A percentile compares a stretch with the other conserved stretches of the same genome.
Evolutionary conservation across 2,888 invertebrate genomes (phyloP).

Genomic region (Netelia melanura): DNA sequence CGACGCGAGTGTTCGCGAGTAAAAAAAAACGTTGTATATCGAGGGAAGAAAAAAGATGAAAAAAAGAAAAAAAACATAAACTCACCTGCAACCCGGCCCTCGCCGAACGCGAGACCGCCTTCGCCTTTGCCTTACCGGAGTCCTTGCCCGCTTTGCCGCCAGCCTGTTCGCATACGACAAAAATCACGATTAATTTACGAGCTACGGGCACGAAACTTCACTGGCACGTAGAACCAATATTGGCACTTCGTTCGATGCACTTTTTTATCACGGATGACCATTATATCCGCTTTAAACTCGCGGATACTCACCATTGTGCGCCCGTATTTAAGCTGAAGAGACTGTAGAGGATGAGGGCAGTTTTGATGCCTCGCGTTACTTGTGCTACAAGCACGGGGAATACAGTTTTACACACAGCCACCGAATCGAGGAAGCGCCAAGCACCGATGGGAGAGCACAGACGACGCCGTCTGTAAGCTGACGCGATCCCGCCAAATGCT

Average conservation of each 20-base stretch:
- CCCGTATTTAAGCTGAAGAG: neutral
- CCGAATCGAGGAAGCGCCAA: constrained; percentile 55
- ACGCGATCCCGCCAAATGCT: constrained; percentile 83
- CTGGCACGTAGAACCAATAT: constrained; percentile 85
- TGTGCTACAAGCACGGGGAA: constrained; percentile 36
- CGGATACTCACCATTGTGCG: constrained; percentile 85
- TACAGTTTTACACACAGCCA: constrained; percentile 49
- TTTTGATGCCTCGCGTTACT: neutral
- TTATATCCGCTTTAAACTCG: constrained; percentile 81
- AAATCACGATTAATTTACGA: constrained; percentile 87
- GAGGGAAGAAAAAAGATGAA: neutral
- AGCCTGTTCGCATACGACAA: constrained; percentile 88
- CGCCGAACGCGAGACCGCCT: constrained; percentile 99
- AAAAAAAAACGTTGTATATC: neutral
- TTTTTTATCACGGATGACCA: constrained; percentile 78
- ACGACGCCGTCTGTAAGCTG: constrained; percentile 74
- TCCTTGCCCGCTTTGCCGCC: constrained; percentile 99
- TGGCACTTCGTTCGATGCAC: constrained; percentile 72
- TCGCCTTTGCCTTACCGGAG: constrained; percentile 99
- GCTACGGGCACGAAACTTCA: constrained; percentile 87
- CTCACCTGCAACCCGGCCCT: constrained; percentile 99
- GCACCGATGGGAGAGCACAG: constrained; percentile 69
- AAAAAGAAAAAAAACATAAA: constrained; percentile 55
- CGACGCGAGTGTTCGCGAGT: neutral
- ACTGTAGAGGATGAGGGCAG: neutral